A percentile compares a stretch with the other conserved stretches of the same genome.
phyloP scores from a whole-genome alignment of 2,113 vertebrate species.

The Nycticebus coucang region DNA sequence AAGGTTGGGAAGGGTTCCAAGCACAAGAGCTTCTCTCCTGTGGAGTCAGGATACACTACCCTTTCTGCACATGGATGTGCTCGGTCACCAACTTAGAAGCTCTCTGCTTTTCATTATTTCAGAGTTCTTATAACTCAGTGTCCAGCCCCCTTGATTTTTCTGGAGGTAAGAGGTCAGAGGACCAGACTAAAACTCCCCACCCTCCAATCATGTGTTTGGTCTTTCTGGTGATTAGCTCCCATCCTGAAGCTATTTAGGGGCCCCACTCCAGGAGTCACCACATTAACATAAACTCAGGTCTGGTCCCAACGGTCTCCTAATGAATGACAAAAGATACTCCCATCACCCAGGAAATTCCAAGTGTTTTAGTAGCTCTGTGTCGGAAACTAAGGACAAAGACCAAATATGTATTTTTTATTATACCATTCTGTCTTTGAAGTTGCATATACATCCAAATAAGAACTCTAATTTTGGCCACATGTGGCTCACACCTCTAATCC shows the following conservation, averaged over 20 bases:
- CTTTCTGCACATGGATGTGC: neutral
- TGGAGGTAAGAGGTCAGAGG: neutral
- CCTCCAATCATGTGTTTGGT: neutral
- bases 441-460: neutral
- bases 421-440: neutral
- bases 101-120: neutral
- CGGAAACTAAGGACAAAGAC: neutral
- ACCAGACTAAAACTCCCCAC: neutral
- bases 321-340: neutral
- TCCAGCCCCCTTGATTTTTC: neutral
- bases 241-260: neutral
- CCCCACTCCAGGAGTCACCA: neutral
- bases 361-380: neutral
- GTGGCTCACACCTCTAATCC: too few species aligned
- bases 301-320: neutral
- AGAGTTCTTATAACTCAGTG: neutral
- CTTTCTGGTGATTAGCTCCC: neutral
- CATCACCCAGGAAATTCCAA: neutral
- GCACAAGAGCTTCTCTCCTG: neutral
- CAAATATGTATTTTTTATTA: neutral
- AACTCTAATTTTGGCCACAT: neutral
- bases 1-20: neutral
- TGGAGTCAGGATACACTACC: neutral
- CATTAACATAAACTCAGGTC: neutral
- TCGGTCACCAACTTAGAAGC: neutral